phyloP scores from a whole-genome alignment of 2,888 invertebrate species.

The Limenitis camilla region DNA sequence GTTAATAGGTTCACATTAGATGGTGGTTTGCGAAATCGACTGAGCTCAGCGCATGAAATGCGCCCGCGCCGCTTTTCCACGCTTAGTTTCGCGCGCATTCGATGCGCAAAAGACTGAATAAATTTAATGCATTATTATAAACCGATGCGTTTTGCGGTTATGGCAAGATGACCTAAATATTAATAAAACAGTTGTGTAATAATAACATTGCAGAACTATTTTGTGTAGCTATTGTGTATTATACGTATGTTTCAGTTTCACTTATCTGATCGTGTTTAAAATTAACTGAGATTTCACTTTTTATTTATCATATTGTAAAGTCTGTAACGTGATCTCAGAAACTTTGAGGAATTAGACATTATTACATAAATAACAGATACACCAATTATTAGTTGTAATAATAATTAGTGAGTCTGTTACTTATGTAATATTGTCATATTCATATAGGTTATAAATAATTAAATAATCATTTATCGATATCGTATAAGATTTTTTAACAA shows the following conservation, averaged over 20 bases:
- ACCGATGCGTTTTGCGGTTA: conserved; percentile 5
- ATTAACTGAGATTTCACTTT: conserved; percentile 2
- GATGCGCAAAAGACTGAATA: conserved; percentile 22
- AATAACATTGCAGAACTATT: conserved; percentile 5
- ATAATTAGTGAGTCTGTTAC: too few species aligned
- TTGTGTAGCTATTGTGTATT: background rate
- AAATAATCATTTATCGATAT: too few species aligned
- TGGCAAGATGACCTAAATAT: conserved; percentile 12
- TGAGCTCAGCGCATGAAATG: conserved; percentile 49
- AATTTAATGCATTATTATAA: conserved; percentile 11
- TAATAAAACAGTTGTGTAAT: conserved; percentile 7
- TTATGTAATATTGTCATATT: too few species aligned
- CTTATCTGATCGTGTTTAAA: background rate
- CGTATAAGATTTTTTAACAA: too few species aligned
- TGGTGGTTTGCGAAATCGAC: conserved; percentile 70
- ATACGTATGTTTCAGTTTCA: background rate
- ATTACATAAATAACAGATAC: background rate
- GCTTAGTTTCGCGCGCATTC: conserved; percentile 62
- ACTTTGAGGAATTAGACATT: background rate
- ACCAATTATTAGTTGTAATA: too few species aligned
- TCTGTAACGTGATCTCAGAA: too few species aligned
- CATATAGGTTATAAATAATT: too few species aligned
- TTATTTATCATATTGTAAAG: background rate
- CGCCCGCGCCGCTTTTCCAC: conserved; percentile 60
- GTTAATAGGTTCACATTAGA: conserved; percentile 76